Percentiles rank a stretch among this genome's conserved stretches.
These are phyloP conservation scores for Naso thynnoides DNA, from an alignment of 2,797 vertebrate genomes.

Conservation along the genomic window DNA sequence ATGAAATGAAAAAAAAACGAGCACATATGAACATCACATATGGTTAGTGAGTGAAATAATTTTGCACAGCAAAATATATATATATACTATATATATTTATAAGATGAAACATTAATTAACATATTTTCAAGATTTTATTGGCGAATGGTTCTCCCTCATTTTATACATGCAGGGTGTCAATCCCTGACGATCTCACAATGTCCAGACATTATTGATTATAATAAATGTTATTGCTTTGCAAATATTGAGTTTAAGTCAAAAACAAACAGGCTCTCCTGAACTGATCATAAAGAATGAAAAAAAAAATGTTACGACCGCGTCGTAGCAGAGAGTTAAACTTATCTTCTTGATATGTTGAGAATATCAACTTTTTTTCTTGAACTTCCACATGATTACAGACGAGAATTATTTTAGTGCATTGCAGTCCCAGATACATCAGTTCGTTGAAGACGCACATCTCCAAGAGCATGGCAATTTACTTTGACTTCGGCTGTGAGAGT, in stretches of 20 bases:
- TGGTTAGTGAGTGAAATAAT: slow-evolving; percentile 99
- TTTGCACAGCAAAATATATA: slow-evolving; percentile 99
- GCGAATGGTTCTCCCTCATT: slow-evolving; percentile 92
- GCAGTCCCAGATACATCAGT: slow-evolving; percentile 91
- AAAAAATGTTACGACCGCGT: slow-evolving; percentile 88
- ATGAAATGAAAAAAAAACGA: slow-evolving; percentile 94
- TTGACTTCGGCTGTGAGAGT: slow-evolving; percentile 50
- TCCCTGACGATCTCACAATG: slow-evolving; percentile 94
- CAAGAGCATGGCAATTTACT: slow-evolving; percentile 84
- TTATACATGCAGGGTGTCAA: slow-evolving; percentile 96
- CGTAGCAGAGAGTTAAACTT: slow-evolving; percentile 89
- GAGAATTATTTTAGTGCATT: slow-evolving; percentile 92
- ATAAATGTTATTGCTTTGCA: slow-evolving; percentile 94
- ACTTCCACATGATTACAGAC: slow-evolving; percentile 90
- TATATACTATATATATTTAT: slow-evolving; percentile 83
- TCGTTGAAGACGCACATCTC: slow-evolving; percentile 82
- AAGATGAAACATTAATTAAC: slow-evolving; percentile 91
- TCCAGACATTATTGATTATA: slow-evolving; percentile 93
- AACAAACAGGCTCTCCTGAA: slow-evolving; percentile 90
- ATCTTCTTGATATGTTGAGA: slow-evolving; percentile 90
- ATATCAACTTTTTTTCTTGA: slow-evolving; percentile 75
- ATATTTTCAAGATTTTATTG: slow-evolving; percentile 95
- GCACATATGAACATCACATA: slow-evolving; percentile 98
- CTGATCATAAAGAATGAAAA: slow-evolving; percentile 89
- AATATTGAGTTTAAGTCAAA: slow-evolving; percentile 92